Percentiles rank a stretch among this genome's conserved stretches.
Conservation (phyloP, 1,140 invertebrate species). For the Leptinotarsa lineolata region DNA sequence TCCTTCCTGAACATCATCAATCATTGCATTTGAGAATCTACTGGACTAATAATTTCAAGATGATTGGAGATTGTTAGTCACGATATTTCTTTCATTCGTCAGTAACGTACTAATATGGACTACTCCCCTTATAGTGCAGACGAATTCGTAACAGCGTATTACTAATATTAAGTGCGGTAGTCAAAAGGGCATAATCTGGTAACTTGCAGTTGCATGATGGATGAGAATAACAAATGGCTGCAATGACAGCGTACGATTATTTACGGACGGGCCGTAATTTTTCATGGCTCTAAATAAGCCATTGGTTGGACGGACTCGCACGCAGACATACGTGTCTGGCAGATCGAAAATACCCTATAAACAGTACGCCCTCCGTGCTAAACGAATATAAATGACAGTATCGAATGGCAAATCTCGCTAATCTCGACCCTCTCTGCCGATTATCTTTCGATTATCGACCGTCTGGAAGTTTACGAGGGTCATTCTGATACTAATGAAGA, state of each 20-base stretch:
- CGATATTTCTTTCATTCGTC: too few relatives aligned
- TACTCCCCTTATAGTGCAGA: background rate
- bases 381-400: conserved; percentile 51
- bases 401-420: conserved; percentile 48
- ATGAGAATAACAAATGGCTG: conserved; percentile 28
- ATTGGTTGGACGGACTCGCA: conserved; percentile 19
- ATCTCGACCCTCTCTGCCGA: conserved; percentile 35
- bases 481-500: conserved; percentile 23
- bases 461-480: conserved; percentile 32
- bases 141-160: background rate
- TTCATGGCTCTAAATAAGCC: conserved; percentile 45
- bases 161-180: background rate
- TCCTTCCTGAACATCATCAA: too few relatives aligned
- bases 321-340: conserved; percentile 24
- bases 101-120: too few relatives aligned
- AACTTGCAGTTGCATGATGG: conserved; percentile 24
- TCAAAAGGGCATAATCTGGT: conserved; percentile 14
- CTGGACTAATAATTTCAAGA: too few relatives aligned
- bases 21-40: too few relatives aligned
- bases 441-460: conserved; percentile 42
- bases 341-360: conserved; percentile 9
- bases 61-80: too few relatives aligned
- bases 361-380: conserved; percentile 29
- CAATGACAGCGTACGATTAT: conserved; percentile 33
- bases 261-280: conserved; percentile 40